A percentile compares a stretch with the other conserved stretches of the same genome.
Conservation (phyloP, 2,113 vertebrate genomes). For the Barbus barbus region DNA sequence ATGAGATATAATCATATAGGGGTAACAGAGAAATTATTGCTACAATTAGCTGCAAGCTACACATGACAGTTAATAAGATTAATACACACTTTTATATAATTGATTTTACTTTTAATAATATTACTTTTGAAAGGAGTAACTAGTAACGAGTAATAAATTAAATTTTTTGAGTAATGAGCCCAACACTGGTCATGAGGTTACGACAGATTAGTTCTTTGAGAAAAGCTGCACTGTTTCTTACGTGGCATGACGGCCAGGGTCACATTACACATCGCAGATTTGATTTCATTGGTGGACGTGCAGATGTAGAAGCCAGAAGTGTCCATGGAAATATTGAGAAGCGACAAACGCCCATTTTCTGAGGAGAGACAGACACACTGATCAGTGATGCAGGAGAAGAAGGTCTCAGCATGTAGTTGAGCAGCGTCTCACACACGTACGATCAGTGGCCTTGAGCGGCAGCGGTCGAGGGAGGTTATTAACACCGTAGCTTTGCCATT, state of each 20-base stretch:
- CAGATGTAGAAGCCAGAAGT: constrained; percentile 84
- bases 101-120: too few relatives aligned
- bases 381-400: neutral
- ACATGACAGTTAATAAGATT: too few relatives aligned
- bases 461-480: constrained; percentile 55
- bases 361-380: constrained; percentile 41
- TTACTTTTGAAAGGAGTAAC: too few relatives aligned
- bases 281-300: constrained; percentile 77
- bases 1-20: too few relatives aligned
- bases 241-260: constrained; percentile 78
- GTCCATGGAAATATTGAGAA: constrained; percentile 83
- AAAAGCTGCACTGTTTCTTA: too few relatives aligned
- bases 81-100: too few relatives aligned
- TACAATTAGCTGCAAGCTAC: too few relatives aligned
- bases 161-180: too few relatives aligned
- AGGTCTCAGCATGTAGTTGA: neutral
- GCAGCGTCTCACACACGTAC: constrained; percentile 57
- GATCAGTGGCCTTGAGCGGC: constrained; percentile 48
- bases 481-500: constrained; percentile 74
- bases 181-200: too few relatives aligned
- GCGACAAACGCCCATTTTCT: constrained; percentile 69
- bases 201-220: too few relatives aligned
- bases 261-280: constrained; percentile 76
- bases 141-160: too few relatives aligned
- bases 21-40: too few relatives aligned